Conservation (phyloP, 2,113 vertebrate species). For the Numenius arquata region DNA sequence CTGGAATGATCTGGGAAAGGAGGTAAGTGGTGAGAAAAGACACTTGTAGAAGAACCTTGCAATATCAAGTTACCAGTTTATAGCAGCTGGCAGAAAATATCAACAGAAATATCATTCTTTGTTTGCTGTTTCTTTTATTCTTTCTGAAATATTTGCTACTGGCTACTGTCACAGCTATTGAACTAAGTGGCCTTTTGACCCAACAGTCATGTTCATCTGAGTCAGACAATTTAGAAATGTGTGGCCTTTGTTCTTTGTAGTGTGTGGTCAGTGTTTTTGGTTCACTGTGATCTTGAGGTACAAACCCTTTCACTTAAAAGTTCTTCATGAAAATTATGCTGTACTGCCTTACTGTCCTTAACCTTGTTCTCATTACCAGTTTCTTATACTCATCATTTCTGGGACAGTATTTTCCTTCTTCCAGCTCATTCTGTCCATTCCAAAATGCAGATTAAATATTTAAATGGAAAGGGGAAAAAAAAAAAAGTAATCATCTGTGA, state of each 20-base stretch:
- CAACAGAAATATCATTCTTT: background rate
- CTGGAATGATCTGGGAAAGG: background rate
- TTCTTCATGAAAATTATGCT: background rate
- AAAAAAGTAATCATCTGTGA: background rate
- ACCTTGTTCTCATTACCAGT: background rate
- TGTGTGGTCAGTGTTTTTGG: background rate
- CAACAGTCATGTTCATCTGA: background rate
- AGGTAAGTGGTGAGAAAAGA: background rate
- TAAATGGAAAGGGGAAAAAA: background rate
- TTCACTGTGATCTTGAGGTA: background rate
- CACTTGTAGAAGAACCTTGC: background rate
- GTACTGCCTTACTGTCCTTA: background rate
- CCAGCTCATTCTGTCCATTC: background rate
- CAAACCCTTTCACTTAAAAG: background rate
- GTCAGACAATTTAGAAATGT: background rate
- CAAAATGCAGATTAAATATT: background rate
- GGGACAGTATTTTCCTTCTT: background rate
- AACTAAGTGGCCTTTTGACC: background rate
- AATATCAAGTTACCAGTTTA: background rate
- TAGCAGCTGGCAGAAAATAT: background rate
- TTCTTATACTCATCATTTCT: background rate
- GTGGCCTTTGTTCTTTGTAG: background rate
- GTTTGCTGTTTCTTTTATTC: background rate
- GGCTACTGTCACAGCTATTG: background rate
- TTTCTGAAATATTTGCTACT: slow-evolving; percentile 6